These are phyloP conservation scores for Chamaetylas fuelleborni DNA, from an alignment of 2,113 vertebrate species.

Conservation along the genomic window DNA sequence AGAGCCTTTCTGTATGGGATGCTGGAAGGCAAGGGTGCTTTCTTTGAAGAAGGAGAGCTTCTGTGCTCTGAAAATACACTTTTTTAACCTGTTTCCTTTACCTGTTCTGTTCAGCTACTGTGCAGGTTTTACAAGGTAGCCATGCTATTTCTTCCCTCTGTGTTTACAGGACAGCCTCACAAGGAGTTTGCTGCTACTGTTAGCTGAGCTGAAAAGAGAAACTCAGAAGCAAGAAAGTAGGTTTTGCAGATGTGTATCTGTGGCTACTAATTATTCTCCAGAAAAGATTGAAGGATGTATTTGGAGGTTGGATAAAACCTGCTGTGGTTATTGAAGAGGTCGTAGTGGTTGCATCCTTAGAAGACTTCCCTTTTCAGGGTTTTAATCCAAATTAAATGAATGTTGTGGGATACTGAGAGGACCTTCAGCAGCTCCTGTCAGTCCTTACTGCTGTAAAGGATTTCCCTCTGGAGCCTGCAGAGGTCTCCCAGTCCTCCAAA, in stretches of 20 bases:
- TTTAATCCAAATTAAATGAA: background rate
- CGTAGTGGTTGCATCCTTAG: background rate
- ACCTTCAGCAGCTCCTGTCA: background rate
- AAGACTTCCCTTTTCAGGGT: background rate
- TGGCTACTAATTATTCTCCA: background rate
- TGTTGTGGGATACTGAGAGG: background rate
- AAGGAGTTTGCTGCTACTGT: background rate
- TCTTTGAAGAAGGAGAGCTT: background rate
- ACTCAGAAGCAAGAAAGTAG: background rate
- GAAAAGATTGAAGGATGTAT: background rate
- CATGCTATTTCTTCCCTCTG: background rate
- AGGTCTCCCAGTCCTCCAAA: conserved; percentile 9
- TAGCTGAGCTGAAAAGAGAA: background rate
- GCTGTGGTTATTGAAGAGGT: background rate
- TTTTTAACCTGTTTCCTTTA: background rate
- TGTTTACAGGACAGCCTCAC: background rate
- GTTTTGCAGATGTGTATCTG: background rate
- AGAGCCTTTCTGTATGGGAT: background rate
- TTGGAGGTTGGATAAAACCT: background rate
- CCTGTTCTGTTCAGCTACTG: background rate
- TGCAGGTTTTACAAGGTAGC: background rate
- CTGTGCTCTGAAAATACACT: background rate
- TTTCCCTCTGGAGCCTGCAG: conserved; percentile 46
- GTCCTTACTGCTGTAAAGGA: background rate
- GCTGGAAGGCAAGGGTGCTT: background rate